phyloP scores from a whole-genome alignment of 2,113 vertebrate species.

The Arothron firmamentum region DNA sequence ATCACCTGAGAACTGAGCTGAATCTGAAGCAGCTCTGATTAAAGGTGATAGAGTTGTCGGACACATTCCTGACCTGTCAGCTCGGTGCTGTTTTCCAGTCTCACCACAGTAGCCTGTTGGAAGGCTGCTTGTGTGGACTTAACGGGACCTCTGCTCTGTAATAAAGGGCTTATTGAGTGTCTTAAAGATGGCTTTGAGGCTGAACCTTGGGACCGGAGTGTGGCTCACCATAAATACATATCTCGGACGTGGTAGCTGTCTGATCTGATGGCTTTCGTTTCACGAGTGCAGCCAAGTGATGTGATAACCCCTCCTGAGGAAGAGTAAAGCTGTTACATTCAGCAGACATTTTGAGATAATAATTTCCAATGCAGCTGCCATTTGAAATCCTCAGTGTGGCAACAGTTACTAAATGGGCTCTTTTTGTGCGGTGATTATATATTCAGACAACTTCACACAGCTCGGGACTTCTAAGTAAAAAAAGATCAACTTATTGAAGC shows the following conservation, averaged over 20 bases:
- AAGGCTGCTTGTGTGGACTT: slow-evolving; percentile 21
- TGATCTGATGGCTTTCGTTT: slow-evolving; percentile 35
- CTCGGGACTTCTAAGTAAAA: slow-evolving; percentile 60
- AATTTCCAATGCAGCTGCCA: not conserved
- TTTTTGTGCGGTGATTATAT: slow-evolving; percentile 28
- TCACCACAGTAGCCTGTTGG: slow-evolving; percentile 36
- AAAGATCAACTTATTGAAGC: slow-evolving; percentile 67
- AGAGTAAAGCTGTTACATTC: slow-evolving; percentile 27
- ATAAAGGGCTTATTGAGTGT: slow-evolving; percentile 54
- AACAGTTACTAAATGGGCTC: slow-evolving; percentile 14
- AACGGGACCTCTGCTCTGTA: slow-evolving; percentile 31
- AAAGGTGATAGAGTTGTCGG: slow-evolving; percentile 25
- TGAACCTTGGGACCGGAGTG: slow-evolving; percentile 55
- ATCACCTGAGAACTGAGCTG: no score
- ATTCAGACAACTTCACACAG: slow-evolving; percentile 27
- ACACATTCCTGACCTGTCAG: slow-evolving; percentile 28
- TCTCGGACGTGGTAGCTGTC: slow-evolving; percentile 21
- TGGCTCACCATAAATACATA: slow-evolving; percentile 51
- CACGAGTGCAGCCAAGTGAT: slow-evolving; percentile 21
- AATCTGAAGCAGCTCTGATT: not conserved
- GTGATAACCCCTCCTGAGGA: slow-evolving; percentile 23
- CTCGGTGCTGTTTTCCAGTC: slow-evolving; percentile 40
- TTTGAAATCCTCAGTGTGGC: slow-evolving; percentile 15
- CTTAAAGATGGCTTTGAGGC: slow-evolving; percentile 39
- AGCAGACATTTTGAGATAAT: slow-evolving; percentile 18